Base-by-base conservation (phyloP, 2,888 invertebrate species). In the Chloroclysta siterata region DNA sequence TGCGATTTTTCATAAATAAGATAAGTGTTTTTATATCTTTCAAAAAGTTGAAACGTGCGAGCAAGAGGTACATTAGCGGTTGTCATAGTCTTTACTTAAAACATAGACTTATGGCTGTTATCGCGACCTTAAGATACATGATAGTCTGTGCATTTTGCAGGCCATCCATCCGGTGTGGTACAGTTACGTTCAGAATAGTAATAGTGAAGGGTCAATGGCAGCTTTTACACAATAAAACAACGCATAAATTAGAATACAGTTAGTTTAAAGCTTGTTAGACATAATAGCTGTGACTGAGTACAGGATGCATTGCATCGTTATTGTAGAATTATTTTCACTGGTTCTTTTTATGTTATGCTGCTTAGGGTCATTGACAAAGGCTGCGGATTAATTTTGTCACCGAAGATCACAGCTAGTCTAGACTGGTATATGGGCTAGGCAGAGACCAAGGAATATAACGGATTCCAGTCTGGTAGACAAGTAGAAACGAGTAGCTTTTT, bases 121-220 rank as follows among this genome's bases (percentile, higher is more conserved):
- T 22, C 22, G 22, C 22, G 22, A 22, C 22, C 22, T 22, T 22
- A 22, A 22, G 8, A 39, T 33, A 53, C 44, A 46, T 48, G 50
- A 63, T 36, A 44, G 46, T 33, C 46, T 15, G 56, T 66, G 71
- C 66, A 61, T 53, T 70, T 69, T 66, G 60, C 62, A 41, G 63
- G 60, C 44, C 62, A 70, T 69, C 44, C 62, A 70, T 69, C 71
- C 74, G 69, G 66, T 22, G 17, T n/a, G 41, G 55, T 63, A 71
- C 66, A 65, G 71, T 65, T 61, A 65, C 50, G 60, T 39, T 47
- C 53, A 60, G 57, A 60, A 64, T 64, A 48, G 46, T 46, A 46
- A 46, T 46, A 46, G 17, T 11, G 17, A 82, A 80, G 72, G 83
- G 77, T 78, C 80, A 79, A 61, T 82, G 86, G 76, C 82, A 76